A percentile compares a stretch with the other conserved stretches of the same genome.
Evolutionary conservation across 2,797 vertebrate species (phyloP).

Genomic region (Argyrosomus regius): DNA sequence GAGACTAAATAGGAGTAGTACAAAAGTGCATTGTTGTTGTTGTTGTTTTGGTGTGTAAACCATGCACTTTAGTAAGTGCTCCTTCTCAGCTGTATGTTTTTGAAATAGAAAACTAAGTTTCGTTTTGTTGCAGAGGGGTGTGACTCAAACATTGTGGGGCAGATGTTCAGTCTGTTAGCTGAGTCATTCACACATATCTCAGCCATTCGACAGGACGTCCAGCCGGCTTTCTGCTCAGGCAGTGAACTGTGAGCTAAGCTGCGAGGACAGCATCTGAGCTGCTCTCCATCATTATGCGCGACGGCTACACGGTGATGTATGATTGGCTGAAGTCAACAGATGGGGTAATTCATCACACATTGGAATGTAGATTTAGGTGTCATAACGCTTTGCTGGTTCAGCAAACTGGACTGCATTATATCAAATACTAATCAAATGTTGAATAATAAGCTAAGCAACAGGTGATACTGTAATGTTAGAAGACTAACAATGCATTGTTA

Average conservation of each 20-base stretch:
- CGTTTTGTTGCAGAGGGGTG: neutral
- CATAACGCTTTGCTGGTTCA: conserved; percentile 19
- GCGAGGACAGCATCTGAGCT: conserved; percentile 6
- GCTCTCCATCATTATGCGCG: conserved; percentile 40
- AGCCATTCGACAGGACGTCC: conserved; percentile 13
- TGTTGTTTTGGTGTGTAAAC: too few relatives aligned
- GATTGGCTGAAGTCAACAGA: conserved; percentile 44
- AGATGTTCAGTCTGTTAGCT: conserved; percentile 4
- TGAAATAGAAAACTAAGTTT: neutral
- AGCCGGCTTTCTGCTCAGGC: conserved; percentile 25
- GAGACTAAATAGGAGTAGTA: neutral
- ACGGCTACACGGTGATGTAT: conserved; percentile 28
- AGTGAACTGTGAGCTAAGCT: conserved; percentile 39
- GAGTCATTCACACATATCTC: conserved; percentile 29
- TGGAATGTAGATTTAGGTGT: conserved; percentile 30
- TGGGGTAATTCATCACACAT: conserved; percentile 45
- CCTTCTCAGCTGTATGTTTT: neutral
- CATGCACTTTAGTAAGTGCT: too few relatives aligned
- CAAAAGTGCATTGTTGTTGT: too few relatives aligned
- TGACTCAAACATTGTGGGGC: neutral
- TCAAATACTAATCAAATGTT: conserved; percentile 15
- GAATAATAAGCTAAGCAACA: neutral
- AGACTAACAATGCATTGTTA: neutral
- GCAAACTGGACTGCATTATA: conserved; percentile 20
- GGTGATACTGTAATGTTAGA: neutral